Conservation (phyloP, 1,140 invertebrate species). For the Euura saliciscinereae region DNA sequence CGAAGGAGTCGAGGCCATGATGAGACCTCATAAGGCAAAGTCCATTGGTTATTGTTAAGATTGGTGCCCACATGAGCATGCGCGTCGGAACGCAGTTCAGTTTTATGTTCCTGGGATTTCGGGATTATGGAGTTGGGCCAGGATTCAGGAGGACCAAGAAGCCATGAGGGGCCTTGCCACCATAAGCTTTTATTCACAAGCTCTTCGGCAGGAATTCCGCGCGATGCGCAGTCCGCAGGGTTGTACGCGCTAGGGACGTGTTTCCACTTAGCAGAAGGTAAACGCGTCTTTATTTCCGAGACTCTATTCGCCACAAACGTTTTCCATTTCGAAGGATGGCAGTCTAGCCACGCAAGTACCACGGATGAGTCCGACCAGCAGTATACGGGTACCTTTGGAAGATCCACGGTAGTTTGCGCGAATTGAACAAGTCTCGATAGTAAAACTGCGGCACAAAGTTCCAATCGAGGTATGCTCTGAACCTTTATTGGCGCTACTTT, state of each 20-base stretch:
- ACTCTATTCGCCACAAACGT: slow-evolving; percentile 46
- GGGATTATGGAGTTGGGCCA: not conserved
- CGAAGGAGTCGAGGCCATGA: not conserved
- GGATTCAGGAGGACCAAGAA: too few species aligned
- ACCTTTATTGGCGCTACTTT: slow-evolving; percentile 29
- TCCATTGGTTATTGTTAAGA: too few species aligned
- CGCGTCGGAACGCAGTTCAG: too few species aligned
- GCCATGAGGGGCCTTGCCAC: slow-evolving; percentile 22
- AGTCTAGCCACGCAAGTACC: slow-evolving; percentile 35
- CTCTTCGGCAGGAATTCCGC: slow-evolving; percentile 28
- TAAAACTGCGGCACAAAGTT: slow-evolving; percentile 16
- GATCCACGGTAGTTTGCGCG: too few species aligned
- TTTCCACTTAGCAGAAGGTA: slow-evolving; percentile 8
- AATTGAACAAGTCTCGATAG: slow-evolving; percentile 8
- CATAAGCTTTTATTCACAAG: slow-evolving; percentile 16
- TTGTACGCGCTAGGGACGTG: slow-evolving; percentile 31
- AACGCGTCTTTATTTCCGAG: slow-evolving; percentile 36
- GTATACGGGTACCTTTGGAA: too few species aligned
- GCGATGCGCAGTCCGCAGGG: slow-evolving; percentile 31
- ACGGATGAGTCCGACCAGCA: too few species aligned
- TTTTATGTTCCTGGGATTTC: too few species aligned
- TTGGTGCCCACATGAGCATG: too few species aligned
- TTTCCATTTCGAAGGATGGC: slow-evolving; percentile 26
- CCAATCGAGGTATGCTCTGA: slow-evolving; percentile 20
- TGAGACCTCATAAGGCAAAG: not conserved